A percentile compares a stretch with the other conserved stretches of the same genome.
Conservation (phyloP, 1,140 invertebrate genomes). For the Bombus waltoni region DNA sequence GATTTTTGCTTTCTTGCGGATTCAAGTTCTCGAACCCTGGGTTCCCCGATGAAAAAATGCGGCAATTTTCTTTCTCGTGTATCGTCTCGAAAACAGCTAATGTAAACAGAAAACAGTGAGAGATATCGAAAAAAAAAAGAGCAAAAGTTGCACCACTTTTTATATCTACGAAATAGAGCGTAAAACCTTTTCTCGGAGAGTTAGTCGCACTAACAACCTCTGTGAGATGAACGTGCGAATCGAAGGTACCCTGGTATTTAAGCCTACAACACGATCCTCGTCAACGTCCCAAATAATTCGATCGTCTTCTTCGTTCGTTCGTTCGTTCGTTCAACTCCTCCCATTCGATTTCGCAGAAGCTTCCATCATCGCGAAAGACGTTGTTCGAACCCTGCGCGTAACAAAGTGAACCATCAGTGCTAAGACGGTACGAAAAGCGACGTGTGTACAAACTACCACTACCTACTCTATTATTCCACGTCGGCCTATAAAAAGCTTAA, state of each 20-base stretch:
- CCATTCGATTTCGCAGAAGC: not conserved
- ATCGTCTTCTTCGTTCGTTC: too few relatives aligned
- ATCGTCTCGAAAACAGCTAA: too few relatives aligned
- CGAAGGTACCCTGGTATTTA: not conserved
- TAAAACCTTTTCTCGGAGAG: too few relatives aligned
- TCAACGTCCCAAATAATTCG: not conserved
- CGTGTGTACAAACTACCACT: constrained; percentile 37
- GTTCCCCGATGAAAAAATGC: too few relatives aligned
- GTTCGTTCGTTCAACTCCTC: not conserved
- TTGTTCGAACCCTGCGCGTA: not conserved
- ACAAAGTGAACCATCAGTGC: not conserved
- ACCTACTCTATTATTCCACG: constrained; percentile 6
- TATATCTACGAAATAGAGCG: too few relatives aligned
- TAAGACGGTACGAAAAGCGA: constrained; percentile 3
- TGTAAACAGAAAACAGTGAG: too few relatives aligned
- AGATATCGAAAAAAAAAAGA: too few relatives aligned
- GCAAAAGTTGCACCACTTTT: too few relatives aligned
- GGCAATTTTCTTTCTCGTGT: too few relatives aligned
- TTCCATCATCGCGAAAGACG: not conserved
- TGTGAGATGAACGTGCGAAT: too few relatives aligned
- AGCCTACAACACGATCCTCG: not conserved
- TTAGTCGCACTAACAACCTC: too few relatives aligned
- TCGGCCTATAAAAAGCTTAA: constrained; percentile 48
- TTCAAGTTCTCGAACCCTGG: not conserved
- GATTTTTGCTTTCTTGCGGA: not conserved